Base-by-base conservation (phyloP, 2,888 invertebrate genomes). In the Metopia argyrocephala region DNA sequence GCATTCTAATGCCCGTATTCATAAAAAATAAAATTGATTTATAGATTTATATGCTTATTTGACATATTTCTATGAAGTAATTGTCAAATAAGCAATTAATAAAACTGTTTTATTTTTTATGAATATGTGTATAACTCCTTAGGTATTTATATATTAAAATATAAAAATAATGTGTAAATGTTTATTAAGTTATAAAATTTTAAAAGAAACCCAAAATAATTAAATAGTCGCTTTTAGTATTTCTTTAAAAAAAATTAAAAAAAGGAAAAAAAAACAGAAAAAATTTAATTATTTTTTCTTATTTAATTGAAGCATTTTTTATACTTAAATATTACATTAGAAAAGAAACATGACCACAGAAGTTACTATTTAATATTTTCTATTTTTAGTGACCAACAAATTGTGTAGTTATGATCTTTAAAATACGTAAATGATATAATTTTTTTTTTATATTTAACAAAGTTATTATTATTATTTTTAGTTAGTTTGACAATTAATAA, bases 311-410 rank as follows among this genome's bases (percentile, higher is more conserved):
- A 9, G 31, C 12, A n/a, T n/a, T 38, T 31, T 31, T 3, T 38
- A 38, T 12, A 38, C 12, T 12, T 12, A 38, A 38, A 38, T 12
- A 9, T 3, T 48, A 27, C 0, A 3, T n/a, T 3, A 20, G 21
- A 66, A 65, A 27, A 65, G n/a, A 5, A 48, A 69, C n/a, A 69
- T 68, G n/a, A 57, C 15, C 27, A 38, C 45, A 48, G 25, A 48
- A 57, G 61, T 31, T 45, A 70, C 27, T 65, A 65, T 28, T 57
- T 56, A 28, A 18, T 23, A 21, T 61, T 45, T 61, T 38, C 12
- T 7, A 18, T 2, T 28, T 38, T 9, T 38, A 38, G 15, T 38
- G 15, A 12, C 15, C 38, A 38, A 15, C 38, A 38, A 38, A 12
- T 38, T 38, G 15, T 38, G 59, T 59, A 59, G 59, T 59, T 57